Evolutionary conservation across 2,113 vertebrate genomes (phyloP).

Genomic region (Callospermophilus lateralis): DNA sequence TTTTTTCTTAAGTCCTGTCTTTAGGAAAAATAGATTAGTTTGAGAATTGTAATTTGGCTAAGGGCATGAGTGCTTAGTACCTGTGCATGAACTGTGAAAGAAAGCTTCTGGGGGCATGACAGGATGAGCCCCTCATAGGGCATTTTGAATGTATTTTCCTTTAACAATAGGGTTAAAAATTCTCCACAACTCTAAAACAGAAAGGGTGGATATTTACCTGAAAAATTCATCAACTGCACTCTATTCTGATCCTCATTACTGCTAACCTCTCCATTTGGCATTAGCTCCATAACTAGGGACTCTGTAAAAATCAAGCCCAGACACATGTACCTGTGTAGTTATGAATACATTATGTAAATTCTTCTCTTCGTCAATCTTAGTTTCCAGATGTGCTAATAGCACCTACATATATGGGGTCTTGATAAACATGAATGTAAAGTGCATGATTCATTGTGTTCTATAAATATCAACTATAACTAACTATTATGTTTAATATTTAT

Average conservation of each 20-base stretch:
- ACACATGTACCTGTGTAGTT: not conserved
- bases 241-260: not conserved
- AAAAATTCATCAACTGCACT: not conserved
- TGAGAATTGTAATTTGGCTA: not conserved
- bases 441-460: not conserved
- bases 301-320: not conserved
- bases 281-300: not conserved
- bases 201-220: not conserved
- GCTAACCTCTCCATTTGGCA: not conserved
- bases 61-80: not conserved
- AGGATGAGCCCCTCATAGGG: not conserved
- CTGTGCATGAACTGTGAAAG: not conserved
- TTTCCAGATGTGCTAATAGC: not conserved
- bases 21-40: not conserved
- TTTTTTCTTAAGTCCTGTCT: not conserved
- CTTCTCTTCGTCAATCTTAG: not conserved
- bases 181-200: not conserved
- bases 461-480: not conserved
- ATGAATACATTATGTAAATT: not conserved
- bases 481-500: too few species aligned
- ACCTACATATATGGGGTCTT: not conserved
- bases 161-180: not conserved
- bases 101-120: too few species aligned
- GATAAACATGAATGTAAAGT: not conserved
- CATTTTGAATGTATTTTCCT: not conserved